Percentiles rank a stretch among this genome's conserved stretches.
Conservation (phyloP, 2,888 invertebrate genomes). For the Hartigia nigra region DNA sequence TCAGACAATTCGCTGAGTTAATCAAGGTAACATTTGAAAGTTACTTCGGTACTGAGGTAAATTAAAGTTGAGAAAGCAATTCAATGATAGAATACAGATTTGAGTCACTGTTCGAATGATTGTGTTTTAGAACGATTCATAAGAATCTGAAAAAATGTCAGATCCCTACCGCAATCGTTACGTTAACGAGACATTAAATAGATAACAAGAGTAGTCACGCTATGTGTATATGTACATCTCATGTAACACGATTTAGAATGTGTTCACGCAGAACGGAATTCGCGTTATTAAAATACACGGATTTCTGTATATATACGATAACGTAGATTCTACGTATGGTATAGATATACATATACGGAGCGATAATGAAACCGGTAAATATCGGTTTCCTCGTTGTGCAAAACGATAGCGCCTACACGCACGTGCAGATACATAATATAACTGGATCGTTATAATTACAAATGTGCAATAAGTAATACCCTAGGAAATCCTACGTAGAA, state of each 20-base stretch:
- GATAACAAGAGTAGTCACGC: slow-evolving; percentile 37
- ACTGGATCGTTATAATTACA: background rate
- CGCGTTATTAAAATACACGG: slow-evolving; percentile 3
- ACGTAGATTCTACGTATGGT: background rate
- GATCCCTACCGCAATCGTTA: slow-evolving; percentile 50
- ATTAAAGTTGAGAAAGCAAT: background rate
- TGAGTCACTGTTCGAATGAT: background rate
- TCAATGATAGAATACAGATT: background rate
- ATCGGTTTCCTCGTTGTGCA: background rate
- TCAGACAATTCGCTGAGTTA: background rate
- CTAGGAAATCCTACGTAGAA: background rate
- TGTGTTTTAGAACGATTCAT: background rate
- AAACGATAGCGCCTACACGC: background rate
- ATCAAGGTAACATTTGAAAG: background rate
- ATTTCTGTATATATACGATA: background rate
- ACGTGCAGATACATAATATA: background rate
- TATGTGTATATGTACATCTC: background rate
- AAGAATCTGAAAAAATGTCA: background rate
- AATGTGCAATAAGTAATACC: background rate
- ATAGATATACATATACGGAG: background rate
- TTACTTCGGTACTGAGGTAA: background rate
- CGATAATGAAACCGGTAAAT: background rate
- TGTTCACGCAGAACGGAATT: background rate
- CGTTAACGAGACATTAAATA: slow-evolving; percentile 51
- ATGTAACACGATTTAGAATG: background rate